Evolutionary conservation across 1,140 invertebrate species (phyloP).

Genomic region (Anastatus disparis): DNA sequence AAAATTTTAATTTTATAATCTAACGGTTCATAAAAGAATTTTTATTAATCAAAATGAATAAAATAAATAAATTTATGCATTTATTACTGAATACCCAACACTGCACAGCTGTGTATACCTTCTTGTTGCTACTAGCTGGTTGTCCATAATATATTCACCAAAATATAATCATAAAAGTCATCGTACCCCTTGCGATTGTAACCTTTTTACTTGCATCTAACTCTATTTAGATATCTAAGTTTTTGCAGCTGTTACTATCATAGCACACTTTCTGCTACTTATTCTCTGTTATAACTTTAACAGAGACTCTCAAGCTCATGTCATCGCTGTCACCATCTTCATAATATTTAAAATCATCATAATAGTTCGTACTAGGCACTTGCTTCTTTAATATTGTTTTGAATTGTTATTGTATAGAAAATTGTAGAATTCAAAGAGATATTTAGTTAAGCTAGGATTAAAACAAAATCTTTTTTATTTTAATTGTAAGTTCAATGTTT

Average conservation of each 20-base stretch:
- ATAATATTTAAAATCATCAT: background rate
- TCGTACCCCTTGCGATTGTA: conserved; percentile 1
- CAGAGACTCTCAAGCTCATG: conserved; percentile 6
- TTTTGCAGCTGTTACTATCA: conserved; percentile 13
- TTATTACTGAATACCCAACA: conserved; percentile 2
- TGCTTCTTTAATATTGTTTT: conserved; percentile 12
- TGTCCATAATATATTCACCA: conserved; percentile 14
- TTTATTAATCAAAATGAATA: too few relatives aligned
- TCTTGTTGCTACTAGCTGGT: conserved; percentile 32
- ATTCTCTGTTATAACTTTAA: conserved; percentile 18
- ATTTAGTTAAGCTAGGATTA: background rate
- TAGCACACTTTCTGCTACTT: conserved; percentile 8
- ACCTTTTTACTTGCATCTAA: conserved; percentile 27
- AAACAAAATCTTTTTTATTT: background rate
- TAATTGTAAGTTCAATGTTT: too few relatives aligned
- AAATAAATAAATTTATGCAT: too few relatives aligned
- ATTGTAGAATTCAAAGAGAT: conserved; percentile 5
- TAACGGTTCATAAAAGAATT: too few relatives aligned
- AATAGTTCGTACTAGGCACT: conserved; percentile 16
- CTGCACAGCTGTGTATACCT: conserved; percentile 7
- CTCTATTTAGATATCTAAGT: conserved; percentile 11
- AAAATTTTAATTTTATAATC: too few relatives aligned
- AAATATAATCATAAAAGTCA: conserved; percentile 19
- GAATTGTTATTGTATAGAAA: conserved; percentile 5
- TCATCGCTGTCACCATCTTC: conserved; percentile 19